A percentile compares a stretch with the other conserved stretches of the same genome.
Conservation (phyloP, 1,140 invertebrate species). For the Drosophila saltans region DNA sequence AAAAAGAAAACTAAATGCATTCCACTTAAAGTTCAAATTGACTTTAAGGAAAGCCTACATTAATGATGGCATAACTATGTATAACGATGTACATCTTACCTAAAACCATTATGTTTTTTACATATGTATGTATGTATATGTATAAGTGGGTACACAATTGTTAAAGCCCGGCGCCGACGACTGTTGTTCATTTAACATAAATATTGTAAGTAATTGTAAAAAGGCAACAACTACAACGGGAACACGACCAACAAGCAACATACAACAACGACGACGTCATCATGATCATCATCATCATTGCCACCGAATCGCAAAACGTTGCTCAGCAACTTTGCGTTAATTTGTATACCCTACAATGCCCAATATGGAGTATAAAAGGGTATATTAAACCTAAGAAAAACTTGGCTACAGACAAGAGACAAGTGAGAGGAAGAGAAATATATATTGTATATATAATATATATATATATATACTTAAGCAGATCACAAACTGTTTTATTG, state of each 20-base stretch:
- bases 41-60: no score
- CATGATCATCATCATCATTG: neutral
- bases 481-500: no score
- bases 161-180: conserved; percentile 62
- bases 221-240: conserved; percentile 40
- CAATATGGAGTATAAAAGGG: neutral
- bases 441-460: no score
- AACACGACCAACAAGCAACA: conserved; percentile 3
- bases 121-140: neutral
- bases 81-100: no score
- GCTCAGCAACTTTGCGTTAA: conserved; percentile 77
- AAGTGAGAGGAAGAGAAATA: no score
- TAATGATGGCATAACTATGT: no score
- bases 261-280: conserved; percentile 34
- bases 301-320: conserved; percentile 5
- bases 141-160: conserved; percentile 2
- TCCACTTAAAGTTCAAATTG: no score
- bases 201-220: conserved; percentile 77
- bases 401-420: no score
- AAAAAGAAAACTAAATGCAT: no score
- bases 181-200: conserved; percentile 71
- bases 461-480: no score
- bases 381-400: neutral
- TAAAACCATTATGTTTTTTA: neutral
- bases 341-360: conserved; percentile 12